Percentiles rank a stretch among this genome's conserved stretches.
These are phyloP conservation scores for Neodiprion pinetum DNA, from an alignment of 1,140 invertebrate species.

Conservation along the genomic window DNA sequence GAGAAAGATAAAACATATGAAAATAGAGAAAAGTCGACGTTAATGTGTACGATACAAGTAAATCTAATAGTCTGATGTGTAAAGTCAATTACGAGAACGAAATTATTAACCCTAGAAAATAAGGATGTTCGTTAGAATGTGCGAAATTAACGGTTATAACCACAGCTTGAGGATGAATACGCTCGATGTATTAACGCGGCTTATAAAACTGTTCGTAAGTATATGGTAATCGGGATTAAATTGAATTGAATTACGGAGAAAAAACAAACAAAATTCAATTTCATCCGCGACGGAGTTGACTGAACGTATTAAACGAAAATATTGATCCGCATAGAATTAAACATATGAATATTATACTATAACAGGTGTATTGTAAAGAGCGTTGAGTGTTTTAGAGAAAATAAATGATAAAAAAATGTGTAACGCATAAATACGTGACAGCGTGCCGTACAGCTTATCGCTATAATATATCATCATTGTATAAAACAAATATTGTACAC, in stretches of 20 bases:
- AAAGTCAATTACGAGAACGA: too few relatives aligned
- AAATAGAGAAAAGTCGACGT: too few relatives aligned
- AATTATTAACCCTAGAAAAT: too few relatives aligned
- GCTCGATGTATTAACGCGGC: not conserved
- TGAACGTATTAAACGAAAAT: not conserved
- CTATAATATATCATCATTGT: too few relatives aligned
- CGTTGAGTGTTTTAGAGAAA: not conserved
- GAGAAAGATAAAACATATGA: too few relatives aligned
- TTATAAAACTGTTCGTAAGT: conserved; percentile 3
- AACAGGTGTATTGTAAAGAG: not conserved
- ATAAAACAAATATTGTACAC: not conserved
- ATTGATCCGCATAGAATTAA: not conserved
- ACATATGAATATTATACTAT: too few relatives aligned
- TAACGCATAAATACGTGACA: too few relatives aligned
- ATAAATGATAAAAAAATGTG: not conserved
- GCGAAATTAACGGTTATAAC: not conserved
- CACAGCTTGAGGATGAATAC: not conserved
- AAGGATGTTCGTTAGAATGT: not conserved
- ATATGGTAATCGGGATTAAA: not conserved
- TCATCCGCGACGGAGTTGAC: too few relatives aligned
- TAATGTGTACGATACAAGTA: too few relatives aligned
- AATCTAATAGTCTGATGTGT: too few relatives aligned
- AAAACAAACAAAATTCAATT: too few relatives aligned
- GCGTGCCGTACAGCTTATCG: too few relatives aligned
- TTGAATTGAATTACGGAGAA: not conserved